Evolutionary conservation across 2,797 vertebrate genomes (phyloP), one percentile per base, ranked within the genome.

Genomic region (Clarias fuscus): DNA sequence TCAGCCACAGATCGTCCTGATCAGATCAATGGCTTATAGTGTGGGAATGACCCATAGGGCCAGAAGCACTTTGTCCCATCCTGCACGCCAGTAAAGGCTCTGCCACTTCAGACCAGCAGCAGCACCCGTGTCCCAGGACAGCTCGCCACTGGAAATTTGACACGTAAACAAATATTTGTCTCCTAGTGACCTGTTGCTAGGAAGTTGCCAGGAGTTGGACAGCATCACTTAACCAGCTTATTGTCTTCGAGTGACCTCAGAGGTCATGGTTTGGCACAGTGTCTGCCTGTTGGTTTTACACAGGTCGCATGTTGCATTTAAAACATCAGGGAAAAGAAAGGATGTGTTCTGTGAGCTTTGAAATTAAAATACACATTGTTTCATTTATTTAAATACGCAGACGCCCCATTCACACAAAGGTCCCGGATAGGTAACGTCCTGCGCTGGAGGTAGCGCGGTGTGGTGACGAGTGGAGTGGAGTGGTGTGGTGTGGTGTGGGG

Each of bases 141-240:
- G 73, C 82, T 80, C 59, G 71, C 77, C 84, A 87, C 88, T 89
- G 87, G 87, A 90, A 87, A 90, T 89, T 76, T 89, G 86, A 87
- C 83, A 85, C 75, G 82, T 90, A 89, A 90, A 88, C 90, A 90
- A 87, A 89, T 88, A 89, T 90, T 88, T 89, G 86, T 85, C 84
- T 83, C 90, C 33, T 86, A 86, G 88, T 48, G 48, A 88, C 86
- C 48, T 2, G 82, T 84, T 24, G 10, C 14, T 72, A 81, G 59
- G 85, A 88, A 86, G 86, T 90, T 88, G 88, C 88, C 89, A 89
- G 84, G 88, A 88, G 84, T 56, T 88, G n/a, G 84, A 83, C 53
- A 56, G 87, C 86, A 87, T 89, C 90, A 87, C 84, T 89, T 88
- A 88, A 89, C 83, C 80, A 68, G 67, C 37, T 33, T 86, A 89